Evolutionary conservation across 2,888 invertebrate species (phyloP).

Genomic region (Melikaiella ostensackeni): DNA sequence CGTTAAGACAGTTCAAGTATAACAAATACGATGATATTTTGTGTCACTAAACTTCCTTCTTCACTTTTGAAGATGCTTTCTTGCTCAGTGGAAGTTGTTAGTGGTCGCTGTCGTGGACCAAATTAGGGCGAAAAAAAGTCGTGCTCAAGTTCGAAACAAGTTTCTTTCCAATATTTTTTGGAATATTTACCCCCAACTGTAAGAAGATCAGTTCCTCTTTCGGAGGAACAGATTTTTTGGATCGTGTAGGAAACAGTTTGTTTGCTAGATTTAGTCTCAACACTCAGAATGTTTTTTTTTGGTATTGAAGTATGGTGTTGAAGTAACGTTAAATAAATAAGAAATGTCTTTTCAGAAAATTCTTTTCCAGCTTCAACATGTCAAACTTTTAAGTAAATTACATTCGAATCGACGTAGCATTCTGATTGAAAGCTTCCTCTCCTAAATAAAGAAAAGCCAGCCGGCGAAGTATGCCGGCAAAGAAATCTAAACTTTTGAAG

Average conservation of each 20-base stretch:
- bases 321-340: neutral
- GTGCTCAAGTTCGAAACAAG: neutral
- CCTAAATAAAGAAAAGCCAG: constrained; percentile 23
- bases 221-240: neutral
- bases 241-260: neutral
- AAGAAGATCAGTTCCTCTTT: neutral
- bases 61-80: neutral
- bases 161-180: neutral
- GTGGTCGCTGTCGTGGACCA: neutral
- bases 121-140: constrained; percentile 6
- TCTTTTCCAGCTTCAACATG: neutral
- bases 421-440: constrained; percentile 17
- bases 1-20: constrained; percentile 31
- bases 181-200: neutral
- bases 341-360: neutral
- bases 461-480: neutral
- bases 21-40: constrained; percentile 14
- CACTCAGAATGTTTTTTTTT: too few relatives aligned
- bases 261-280: too few relatives aligned
- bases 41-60: constrained; percentile 8
- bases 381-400: constrained; percentile 13
- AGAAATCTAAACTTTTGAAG: constrained; percentile 35
- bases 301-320: too few relatives aligned
- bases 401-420: neutral
- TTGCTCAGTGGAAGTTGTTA: neutral